Base-by-base conservation (phyloP, 2,888 invertebrate species). In the Belgica antarctica region DNA sequence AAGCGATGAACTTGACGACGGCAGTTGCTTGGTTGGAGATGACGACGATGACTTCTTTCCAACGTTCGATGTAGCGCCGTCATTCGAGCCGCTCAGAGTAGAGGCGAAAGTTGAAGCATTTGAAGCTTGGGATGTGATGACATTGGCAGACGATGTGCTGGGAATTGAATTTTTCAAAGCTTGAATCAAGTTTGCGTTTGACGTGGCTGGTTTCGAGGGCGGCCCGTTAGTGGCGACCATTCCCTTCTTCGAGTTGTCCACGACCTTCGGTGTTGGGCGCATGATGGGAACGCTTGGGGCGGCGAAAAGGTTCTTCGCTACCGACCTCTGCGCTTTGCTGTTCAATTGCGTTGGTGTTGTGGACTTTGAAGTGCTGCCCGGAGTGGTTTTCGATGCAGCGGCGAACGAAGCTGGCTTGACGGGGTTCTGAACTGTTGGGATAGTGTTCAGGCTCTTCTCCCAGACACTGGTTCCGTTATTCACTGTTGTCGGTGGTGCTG, bases 1-100 rank as follows among this genome's bases (percentile, higher is more conserved):
- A 73, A 62, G 74, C 74, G 22, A 70, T 71, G 31, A 22, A 36
- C 15, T 27, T n/a, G 24, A 24, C 27, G 65, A 36, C 34, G 70
- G 73, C 72, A 4, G 71, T 72, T 1, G 76, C 72, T 10, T 76
- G 73, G 73, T 81, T 80, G 75, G 81, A 78, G 79, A 86, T 85
- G 7, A 87, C 86, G 70, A 89, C 82, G 78, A 52, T 22, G 52
- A 52, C 12, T 89, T 89, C 70, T 89, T 89, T 17, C 89, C 89
- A 80, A 89, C 89, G 1, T 89, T 87, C 79, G 86, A 86, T 62
- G 84, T 83, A n/a, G 86, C 82, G 74, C 84, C 83, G 70, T 84
- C 82, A 17, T 83, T 82, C 46, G 74, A 73, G 71, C 82, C 80
- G 71, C 82, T 80, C 75, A 83, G 81, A 69, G 84, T 82, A 17